These are phyloP conservation scores for Pachyseris speciosa DNA, from an alignment of 64 coral and sea anemone genomes.

Conservation along the genomic window DNA sequence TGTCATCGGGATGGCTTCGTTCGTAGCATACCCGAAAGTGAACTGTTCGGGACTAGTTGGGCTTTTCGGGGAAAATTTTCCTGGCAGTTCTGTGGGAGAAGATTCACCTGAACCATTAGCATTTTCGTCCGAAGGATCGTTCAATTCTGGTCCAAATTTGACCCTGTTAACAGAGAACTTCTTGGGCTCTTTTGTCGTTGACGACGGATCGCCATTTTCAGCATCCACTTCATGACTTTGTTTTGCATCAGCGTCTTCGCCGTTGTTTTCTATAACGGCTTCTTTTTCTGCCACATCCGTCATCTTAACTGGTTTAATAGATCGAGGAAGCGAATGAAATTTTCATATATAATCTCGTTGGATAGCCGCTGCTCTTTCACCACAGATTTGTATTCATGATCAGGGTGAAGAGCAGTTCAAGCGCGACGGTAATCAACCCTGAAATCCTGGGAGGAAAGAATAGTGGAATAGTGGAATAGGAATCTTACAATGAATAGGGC, in stretches of 20 bases:
- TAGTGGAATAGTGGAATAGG: too few species aligned
- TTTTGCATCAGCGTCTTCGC: background rate
- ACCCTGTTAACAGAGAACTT: background rate
- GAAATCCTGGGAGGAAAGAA: too few species aligned
- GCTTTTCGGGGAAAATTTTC: too few species aligned
- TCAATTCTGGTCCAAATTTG: background rate
- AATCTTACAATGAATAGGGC: too few species aligned
- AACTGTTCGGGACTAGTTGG: background rate
- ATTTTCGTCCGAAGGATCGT: background rate
- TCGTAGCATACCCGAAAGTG: slow-evolving; percentile 58
- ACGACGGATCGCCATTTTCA: background rate
- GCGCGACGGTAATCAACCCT: too few species aligned
- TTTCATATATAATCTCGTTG: too few species aligned
- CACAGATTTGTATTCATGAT: too few species aligned
- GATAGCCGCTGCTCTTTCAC: too few species aligned
- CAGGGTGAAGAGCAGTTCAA: too few species aligned
- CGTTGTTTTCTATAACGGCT: background rate
- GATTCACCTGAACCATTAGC: background rate
- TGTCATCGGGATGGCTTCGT: slow-evolving; percentile 93
- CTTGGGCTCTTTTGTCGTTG: background rate
- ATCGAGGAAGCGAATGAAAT: too few species aligned
- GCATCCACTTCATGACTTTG: too few species aligned
- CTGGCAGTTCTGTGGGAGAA: background rate
- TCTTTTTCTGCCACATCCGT: background rate
- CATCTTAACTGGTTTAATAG: background rate